A percentile compares a stretch with the other conserved stretches of the same genome.
phyloP scores from a whole-genome alignment of 2,888 invertebrate genomes.

The Lamellibrachia columna region DNA sequence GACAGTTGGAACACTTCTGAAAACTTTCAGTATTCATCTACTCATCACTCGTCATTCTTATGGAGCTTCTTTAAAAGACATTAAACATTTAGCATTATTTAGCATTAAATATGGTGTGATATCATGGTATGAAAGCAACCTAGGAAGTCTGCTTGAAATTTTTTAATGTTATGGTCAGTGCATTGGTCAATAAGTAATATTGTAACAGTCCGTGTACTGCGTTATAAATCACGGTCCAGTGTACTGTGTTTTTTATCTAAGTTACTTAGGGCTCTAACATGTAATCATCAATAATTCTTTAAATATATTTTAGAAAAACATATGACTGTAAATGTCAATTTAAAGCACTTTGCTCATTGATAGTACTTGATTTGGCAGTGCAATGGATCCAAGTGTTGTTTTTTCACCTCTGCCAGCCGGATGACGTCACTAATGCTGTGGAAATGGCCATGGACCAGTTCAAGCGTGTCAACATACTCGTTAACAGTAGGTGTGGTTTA shows the following conservation, averaged over 20 bases:
- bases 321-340: no score
- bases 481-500: constrained; percentile 55
- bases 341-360: no score
- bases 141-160: no score
- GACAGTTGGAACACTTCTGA: no score
- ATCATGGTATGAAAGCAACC: no score
- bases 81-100: no score
- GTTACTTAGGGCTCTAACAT: no score
- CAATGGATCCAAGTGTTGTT: neutral
- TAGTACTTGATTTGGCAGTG: neutral
- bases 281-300: no score
- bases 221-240: neutral
- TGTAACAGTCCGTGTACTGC: neutral
- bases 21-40: no score
- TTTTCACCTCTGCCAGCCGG: constrained; percentile 50
- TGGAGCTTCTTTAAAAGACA: neutral
- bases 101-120: no score
- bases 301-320: no score
- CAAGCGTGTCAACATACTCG: constrained; percentile 58
- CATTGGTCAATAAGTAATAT: neutral
- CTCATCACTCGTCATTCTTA: neutral
- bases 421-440: constrained; percentile 54
- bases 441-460: constrained; percentile 51
- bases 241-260: neutral
- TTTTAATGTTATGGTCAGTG: neutral